Conservation (phyloP, 2,113 vertebrate genomes). For the Cairina moschata region DNA sequence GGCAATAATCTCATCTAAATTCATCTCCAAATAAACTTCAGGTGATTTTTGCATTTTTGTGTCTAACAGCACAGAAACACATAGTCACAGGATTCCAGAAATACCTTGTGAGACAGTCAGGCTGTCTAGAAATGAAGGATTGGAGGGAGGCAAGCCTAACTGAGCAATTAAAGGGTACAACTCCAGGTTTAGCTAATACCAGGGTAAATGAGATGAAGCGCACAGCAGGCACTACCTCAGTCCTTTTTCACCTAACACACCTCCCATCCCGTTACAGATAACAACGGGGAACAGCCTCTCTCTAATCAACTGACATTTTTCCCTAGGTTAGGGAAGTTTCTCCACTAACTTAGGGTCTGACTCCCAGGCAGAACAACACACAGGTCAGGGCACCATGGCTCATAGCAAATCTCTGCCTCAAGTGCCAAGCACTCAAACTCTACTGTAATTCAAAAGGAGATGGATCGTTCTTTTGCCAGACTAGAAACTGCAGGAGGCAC, state of each 20-base stretch:
- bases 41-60: not conserved
- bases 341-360: not conserved
- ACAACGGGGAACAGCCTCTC: not conserved
- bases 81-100: not conserved
- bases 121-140: not conserved
- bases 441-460: not conserved
- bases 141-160: not conserved
- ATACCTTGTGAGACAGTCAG: not conserved
- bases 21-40: not conserved
- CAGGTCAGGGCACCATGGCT: not conserved
- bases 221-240: not conserved
- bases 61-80: not conserved
- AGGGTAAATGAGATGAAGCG: not conserved
- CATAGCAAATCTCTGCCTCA: fast-evolving
- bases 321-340: not conserved
- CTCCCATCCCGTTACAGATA: not conserved
- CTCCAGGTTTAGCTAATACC: not conserved
- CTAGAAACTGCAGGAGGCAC: not conserved
- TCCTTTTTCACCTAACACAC: not conserved
- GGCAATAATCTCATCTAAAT: not conserved
- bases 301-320: not conserved
- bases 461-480: not conserved
- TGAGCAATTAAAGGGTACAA: not conserved
- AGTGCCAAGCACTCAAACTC: not conserved
- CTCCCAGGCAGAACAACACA: not conserved